Base-by-base conservation (phyloP, 2,113 vertebrate species). In the Prionailurus bengalensis region DNA sequence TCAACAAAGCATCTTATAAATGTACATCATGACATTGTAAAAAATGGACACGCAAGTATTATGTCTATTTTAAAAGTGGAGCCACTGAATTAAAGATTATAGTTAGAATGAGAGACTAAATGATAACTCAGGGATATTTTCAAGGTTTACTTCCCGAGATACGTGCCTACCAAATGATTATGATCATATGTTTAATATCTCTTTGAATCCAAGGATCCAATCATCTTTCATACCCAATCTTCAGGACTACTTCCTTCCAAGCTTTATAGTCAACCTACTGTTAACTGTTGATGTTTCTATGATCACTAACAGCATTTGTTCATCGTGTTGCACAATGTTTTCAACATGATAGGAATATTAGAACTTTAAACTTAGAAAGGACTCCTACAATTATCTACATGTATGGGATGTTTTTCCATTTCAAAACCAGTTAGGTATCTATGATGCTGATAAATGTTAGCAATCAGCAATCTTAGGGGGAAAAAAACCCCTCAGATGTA, bases 51-150 rank as follows among this genome's bases (percentile, higher is more conserved):
- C 27, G 48, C 71, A 91, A 13, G 55, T 70, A 66, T 23, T 65
- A 89, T 17, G 21, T 91, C 48, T 95, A 23, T 68, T 82, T n/a
- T 96, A 95, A 91, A 97, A 88, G n/a, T 68, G 23, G 14, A 89
- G 21, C 13, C 48, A 87, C 29, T 82, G 51, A 86, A 84, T 83
- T 92, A 21, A 31, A 91, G 39, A 45, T 83, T 70, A 71, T 65
- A 94, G 66, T 84, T 89, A 93, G 81, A 87, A 74, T 36, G 65
- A 93, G 63, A 91, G 19, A 66, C 27, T 73, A 73, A 91, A 39
- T 73, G 5, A 36, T 82, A 68, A 68, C 66, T 93, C 78, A 80
- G 21, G 61, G 45, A 25, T 39, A 89, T 85, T 80, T 93, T 15
- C 66, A 86, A 23, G 25, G 21, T 61, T 81, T 70, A 76, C 42